Conservation (phyloP, 37 sponge, comb jelly and placozoan species). For the Aplysina aerophoba region DNA sequence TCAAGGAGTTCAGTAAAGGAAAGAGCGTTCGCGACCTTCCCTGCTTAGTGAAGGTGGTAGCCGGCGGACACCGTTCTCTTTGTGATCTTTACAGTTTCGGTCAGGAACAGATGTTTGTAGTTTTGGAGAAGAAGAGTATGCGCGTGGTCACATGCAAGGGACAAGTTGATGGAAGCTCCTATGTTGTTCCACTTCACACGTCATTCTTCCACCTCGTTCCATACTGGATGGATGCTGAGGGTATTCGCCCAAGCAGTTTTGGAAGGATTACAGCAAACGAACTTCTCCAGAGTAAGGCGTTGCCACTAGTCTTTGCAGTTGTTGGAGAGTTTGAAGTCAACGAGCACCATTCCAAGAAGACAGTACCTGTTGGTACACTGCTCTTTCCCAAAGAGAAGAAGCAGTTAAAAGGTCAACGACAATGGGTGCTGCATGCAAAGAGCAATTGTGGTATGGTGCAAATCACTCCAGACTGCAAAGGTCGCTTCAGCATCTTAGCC, state of each 20-base stretch:
- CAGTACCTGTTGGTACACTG: background rate
- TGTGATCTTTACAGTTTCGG: background rate
- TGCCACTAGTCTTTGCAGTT: too few relatives aligned
- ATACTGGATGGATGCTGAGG: too few relatives aligned
- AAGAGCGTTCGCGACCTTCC: background rate
- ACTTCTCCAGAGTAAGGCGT: too few relatives aligned
- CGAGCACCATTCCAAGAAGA: background rate
- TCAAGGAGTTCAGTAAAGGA: background rate
- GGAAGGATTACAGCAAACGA: background rate
- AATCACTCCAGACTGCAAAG: too few relatives aligned
- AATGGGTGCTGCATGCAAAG: too few relatives aligned
- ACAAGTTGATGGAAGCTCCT: background rate
- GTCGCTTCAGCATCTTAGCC: too few relatives aligned
- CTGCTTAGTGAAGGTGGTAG: background rate
- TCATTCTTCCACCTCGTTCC: background rate
- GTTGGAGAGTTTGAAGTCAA: background rate
- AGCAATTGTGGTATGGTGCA: too few relatives aligned
- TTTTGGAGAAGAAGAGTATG: slow-evolving; percentile 14
- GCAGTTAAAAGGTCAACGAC: background rate
- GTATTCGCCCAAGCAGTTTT: background rate
- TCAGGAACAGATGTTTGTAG: slow-evolving; percentile 17
- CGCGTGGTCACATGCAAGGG: background rate
- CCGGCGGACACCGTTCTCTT: background rate
- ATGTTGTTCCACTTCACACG: slow-evolving; percentile 1
- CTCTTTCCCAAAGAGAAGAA: slow-evolving; percentile 16